Base-by-base conservation (phyloP, 2,113 vertebrate genomes). In the Ophiodon elongatus region DNA sequence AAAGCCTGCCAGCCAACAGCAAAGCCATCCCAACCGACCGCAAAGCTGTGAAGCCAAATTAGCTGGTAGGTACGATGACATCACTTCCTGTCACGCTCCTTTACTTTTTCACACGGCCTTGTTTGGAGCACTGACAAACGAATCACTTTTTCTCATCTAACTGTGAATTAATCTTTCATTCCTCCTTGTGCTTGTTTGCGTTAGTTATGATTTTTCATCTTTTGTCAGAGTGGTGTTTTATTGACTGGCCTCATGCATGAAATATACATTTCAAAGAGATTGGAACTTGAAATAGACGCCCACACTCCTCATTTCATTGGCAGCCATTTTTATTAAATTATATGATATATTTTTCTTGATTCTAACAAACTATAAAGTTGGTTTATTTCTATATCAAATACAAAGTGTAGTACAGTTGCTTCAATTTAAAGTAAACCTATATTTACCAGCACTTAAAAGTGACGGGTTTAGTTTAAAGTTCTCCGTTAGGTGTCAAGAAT, bases 21-120 rank as follows among this genome's bases (percentile, higher is more conserved):
- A 11, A 85, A 79, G 66, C 77, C 73, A 54, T 71, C 76, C 19
- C 56, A 50, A 68, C 80, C 37, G 84, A 89, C 83, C 83, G 23
- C 31, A 41, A 86, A 85, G 35, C 83, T 85, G 83, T 90, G 77
- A 84, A 75, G 57, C 76, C 84, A 87, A 41, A 84, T 57, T 19
- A 80, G 82, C 88, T 82, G 76, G 86, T 76, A 67, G 79, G 74
- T 31, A 65, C n/a, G 66, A 72, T 54, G 77, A 82, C 79, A 45
- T 87, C 73, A 80, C 73, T 85, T 73, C 70, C 74, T 89, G 73
- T 71, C 19, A 4, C 7, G 25, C 37, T 67, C 65, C 56, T 35
- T 78, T 21, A 1, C 39, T 71, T 37, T 31, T 47, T 35, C 25
- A 21, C 17, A 35, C 23, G 31, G 67, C 82, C 60, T 57, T 68